Percentiles rank a stretch among this genome's conserved stretches.
phyloP scores from a whole-genome alignment of 2,888 invertebrate species.

The Gymnosoma rotundatum region DNA sequence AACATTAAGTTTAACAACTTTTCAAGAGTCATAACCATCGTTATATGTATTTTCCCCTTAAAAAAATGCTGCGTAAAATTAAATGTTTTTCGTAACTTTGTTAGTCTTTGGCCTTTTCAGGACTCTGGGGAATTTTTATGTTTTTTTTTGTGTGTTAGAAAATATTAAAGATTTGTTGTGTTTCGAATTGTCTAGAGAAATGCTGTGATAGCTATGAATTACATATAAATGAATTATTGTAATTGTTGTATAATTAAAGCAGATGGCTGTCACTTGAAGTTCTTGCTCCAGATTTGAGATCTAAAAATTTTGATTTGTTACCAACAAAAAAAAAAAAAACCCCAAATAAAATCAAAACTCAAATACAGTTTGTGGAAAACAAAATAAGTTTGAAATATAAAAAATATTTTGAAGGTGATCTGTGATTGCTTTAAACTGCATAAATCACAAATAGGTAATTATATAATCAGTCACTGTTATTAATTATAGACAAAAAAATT shows the following conservation, averaged over 20 bases:
- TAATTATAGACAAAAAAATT: too few species aligned
- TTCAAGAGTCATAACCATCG: conserved; percentile 37
- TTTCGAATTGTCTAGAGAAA: conserved; percentile 25
- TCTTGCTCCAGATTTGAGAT: neutral
- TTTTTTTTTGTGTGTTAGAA: neutral
- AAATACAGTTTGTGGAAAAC: too few species aligned
- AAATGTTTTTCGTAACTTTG: conserved; percentile 12
- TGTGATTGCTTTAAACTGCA: too few species aligned
- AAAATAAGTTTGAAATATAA: too few species aligned
- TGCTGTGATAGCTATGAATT: conserved; percentile 24
- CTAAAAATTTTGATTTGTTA: too few species aligned
- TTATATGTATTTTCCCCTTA: conserved; percentile 3
- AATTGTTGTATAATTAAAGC: conserved; percentile 40
- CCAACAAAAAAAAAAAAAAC: too few species aligned
- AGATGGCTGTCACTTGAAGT: conserved; percentile 42
- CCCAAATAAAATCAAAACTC: too few species aligned
- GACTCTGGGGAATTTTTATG: conserved; percentile 26
- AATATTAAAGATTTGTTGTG: conserved; percentile 23
- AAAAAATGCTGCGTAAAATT: conserved; percentile 1
- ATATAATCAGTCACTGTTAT: too few species aligned
- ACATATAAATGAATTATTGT: conserved; percentile 31
- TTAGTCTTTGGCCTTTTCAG: neutral
- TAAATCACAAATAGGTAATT: too few species aligned
- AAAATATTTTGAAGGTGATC: too few species aligned
- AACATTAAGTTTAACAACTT: conserved; percentile 21